A percentile compares a stretch with the other conserved stretches of the same genome.
phyloP scores from a whole-genome alignment of 2,888 invertebrate genomes.

The Beris morrisii region DNA sequence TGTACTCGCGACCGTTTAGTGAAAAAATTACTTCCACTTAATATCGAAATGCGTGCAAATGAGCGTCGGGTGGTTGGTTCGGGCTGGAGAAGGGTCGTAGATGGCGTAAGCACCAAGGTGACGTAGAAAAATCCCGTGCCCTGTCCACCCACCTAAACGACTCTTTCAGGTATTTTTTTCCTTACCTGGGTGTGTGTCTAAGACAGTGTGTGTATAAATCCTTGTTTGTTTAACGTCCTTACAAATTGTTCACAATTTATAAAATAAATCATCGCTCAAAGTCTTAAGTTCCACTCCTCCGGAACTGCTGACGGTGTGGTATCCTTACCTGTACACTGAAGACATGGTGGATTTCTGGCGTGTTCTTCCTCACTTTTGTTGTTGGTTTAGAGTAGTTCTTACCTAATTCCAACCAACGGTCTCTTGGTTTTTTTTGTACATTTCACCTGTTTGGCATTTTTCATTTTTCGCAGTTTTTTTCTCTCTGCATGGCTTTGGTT shows the following conservation, averaged over 20 bases:
- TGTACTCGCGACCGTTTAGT: background rate
- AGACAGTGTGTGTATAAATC: constrained; percentile 26
- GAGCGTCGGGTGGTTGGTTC: background rate
- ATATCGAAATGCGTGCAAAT: constrained; percentile 15
- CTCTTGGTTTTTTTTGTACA: constrained; percentile 16
- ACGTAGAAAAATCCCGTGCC: no score
- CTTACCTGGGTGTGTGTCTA: background rate
- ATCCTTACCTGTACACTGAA: background rate
- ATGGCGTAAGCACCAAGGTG: no score
- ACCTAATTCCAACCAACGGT: background rate
- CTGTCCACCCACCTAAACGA: no score
- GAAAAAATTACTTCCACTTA: constrained; percentile 9
- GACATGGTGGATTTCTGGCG: constrained; percentile 17
- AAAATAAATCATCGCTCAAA: constrained; percentile 38
- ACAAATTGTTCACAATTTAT: constrained; percentile 40
- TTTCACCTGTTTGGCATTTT: constrained; percentile 34
- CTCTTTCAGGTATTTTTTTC: background rate
- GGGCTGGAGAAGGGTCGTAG: no score
- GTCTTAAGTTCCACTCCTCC: constrained; percentile 28
- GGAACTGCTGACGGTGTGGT: constrained; percentile 5
- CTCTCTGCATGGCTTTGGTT: constrained; percentile 10
- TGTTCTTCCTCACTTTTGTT: constrained; percentile 14
- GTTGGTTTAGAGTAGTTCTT: background rate
- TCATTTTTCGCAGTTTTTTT: constrained; percentile 21
- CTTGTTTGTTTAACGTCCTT: constrained; percentile 39